Conservation (phyloP, 2,797 vertebrate genomes). For the Molossus molossus region DNA sequence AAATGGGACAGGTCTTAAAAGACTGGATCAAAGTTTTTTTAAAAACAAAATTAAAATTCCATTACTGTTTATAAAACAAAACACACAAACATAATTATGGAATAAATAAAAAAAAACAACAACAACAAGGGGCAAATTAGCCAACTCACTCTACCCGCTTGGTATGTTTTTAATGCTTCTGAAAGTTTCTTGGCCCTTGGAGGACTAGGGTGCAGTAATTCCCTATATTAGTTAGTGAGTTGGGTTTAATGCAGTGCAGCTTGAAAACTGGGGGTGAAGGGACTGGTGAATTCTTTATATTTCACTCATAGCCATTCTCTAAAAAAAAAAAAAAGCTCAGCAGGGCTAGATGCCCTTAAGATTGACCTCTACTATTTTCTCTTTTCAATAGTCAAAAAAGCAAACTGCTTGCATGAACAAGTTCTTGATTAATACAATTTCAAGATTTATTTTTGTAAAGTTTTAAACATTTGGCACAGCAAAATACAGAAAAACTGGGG, state of each 20-base stretch:
- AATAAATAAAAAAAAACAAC: constrained; percentile 84
- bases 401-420: constrained; percentile 64
- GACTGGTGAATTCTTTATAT: neutral
- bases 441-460: constrained; percentile 66
- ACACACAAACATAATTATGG: constrained; percentile 80
- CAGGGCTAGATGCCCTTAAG: constrained; percentile 40
- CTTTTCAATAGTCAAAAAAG: constrained; percentile 77
- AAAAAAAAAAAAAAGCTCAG: constrained; percentile 40
- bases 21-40: constrained; percentile 62
- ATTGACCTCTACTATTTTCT: constrained; percentile 45
- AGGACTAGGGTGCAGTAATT: constrained; percentile 43
- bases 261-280: neutral
- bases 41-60: constrained; percentile 74
- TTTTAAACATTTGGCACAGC: constrained; percentile 87
- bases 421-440: constrained; percentile 76
- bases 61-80: constrained; percentile 71
- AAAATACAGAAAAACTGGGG: constrained; percentile 60
- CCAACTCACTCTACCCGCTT: constrained; percentile 25
- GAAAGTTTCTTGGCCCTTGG: constrained; percentile 69
- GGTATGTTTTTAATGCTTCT: constrained; percentile 86
- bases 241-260: constrained; percentile 70
- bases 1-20: constrained; percentile 75
- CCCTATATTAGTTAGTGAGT: neutral
- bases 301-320: constrained; percentile 35
- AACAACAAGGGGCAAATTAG: constrained; percentile 77